Conservation (phyloP, 2,113 vertebrate genomes). For the Triplophysa rosa region DNA sequence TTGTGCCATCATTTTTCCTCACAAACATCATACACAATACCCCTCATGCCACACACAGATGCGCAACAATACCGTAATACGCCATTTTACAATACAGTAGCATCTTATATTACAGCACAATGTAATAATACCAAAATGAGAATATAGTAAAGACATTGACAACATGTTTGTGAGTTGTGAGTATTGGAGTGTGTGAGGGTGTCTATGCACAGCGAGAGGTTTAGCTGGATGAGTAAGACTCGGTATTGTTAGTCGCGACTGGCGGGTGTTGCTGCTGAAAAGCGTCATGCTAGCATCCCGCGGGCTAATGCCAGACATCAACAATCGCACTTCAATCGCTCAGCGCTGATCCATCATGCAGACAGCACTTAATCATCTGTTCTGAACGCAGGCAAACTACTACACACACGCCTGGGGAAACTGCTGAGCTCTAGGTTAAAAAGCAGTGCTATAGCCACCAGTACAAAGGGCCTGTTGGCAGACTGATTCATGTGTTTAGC, state of each 20-base stretch:
- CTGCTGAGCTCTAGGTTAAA: constrained; percentile 44
- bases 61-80: constrained; percentile 35
- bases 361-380: constrained; percentile 52
- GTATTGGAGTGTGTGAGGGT: constrained; percentile 19
- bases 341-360: constrained; percentile 54
- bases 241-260: constrained; percentile 50
- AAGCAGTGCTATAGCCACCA: constrained; percentile 32
- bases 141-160: constrained; percentile 29
- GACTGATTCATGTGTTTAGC: constrained; percentile 49
- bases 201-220: constrained; percentile 26
- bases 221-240: constrained; percentile 53
- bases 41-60: constrained; percentile 35
- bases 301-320: constrained; percentile 54
- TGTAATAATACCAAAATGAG: constrained; percentile 24
- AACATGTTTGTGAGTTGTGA: constrained; percentile 37
- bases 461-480: constrained; percentile 43
- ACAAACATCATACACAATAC: not conserved
- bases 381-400: constrained; percentile 37
- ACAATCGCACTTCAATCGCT: constrained; percentile 58
- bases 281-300: constrained; percentile 50
- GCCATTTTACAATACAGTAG: constrained; percentile 40
- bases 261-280: constrained; percentile 48
- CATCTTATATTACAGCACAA: constrained; percentile 39
- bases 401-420: constrained; percentile 46
- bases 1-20: not conserved